A percentile compares a stretch with the other conserved stretches of the same genome.
phyloP scores from a whole-genome alignment of 2,113 vertebrate genomes.

The Chaetodon trifascialis region DNA sequence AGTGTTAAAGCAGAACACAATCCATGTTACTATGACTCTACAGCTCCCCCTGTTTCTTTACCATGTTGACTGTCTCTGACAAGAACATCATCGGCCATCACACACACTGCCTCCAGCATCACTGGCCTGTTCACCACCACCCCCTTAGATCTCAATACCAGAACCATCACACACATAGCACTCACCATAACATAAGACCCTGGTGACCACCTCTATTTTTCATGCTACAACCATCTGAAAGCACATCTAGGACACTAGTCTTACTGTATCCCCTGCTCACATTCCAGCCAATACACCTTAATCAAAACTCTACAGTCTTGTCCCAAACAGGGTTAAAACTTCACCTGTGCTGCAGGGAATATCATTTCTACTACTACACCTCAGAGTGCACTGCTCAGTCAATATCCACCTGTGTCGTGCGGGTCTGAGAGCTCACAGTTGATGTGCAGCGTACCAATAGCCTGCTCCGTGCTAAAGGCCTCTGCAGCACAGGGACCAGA shows the following conservation, averaged over 20 bases:
- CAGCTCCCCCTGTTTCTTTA: too few species aligned
- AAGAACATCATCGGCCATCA: neutral
- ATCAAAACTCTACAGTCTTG: neutral
- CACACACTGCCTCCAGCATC: neutral
- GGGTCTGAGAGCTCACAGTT: slow-evolving; percentile 12
- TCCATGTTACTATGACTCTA: too few species aligned
- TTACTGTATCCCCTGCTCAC: neutral
- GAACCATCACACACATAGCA: neutral
- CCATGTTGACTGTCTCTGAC: too few species aligned
- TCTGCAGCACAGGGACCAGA: slow-evolving; percentile 44
- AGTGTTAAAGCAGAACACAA: too few species aligned
- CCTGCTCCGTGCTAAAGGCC: neutral
- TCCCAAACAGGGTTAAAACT: neutral
- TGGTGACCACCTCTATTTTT: neutral
- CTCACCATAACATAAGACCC: neutral
- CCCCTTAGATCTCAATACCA: neutral
- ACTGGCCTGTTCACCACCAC: neutral
- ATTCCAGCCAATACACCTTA: neutral
- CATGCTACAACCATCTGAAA: neutral
- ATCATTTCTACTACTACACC: slow-evolving; percentile 1
- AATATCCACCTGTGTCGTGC: slow-evolving; percentile 26
- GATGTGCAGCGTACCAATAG: slow-evolving; percentile 33
- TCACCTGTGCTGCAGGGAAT: neutral
- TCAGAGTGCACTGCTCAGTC: slow-evolving; percentile 28
- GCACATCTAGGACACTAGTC: too few species aligned